Base-by-base conservation (phyloP, 2,113 vertebrate species). In the Upupa epops region DNA sequence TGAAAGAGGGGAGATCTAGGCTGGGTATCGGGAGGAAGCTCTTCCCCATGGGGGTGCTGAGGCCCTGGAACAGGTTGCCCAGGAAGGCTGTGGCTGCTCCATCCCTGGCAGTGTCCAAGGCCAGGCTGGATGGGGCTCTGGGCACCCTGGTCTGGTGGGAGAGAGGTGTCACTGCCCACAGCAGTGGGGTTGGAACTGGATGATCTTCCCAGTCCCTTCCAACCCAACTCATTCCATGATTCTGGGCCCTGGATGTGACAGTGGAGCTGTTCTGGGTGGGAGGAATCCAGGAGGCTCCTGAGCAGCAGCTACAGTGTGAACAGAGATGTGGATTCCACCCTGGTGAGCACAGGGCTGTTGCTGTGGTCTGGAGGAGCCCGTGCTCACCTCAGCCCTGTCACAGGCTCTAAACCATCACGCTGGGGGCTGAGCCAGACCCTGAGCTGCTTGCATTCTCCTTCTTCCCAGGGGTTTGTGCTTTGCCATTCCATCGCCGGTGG, bases 401-500 rank as follows among this genome's bases (percentile, higher is more conserved):
- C 34, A 42, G 25, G 14, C 68, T 58, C 40, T 31, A 21, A 9
- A 36, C 28, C 65, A 55, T 42, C 40, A 2, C 1, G 3, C n/a
- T n/a, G n/a, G 75, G 68, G 10, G 34, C 64, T 64, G 65, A 91
- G 75, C 56, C 51, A 73, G 34, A n/a, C 60, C 48, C 29, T 52
- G 51, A 89, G 34, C 72, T 36, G 17, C 48, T 48, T n/a, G 12
- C 4, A 1, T 65, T 84, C 81, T 88, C 66, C 81, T 92, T 86
- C 81, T 63, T 91, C 75, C 69, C 61, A 99, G 99, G 99, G 99
- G 6, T 99, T 99, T 73, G 99, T 99, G 77, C 97, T 99, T 68
- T 99, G 99, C 95, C 99, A 99, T 92, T 99, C 99, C 75, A 99
- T 99, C 2, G 99, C 99, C 14, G 99, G 99, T 37, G 99, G 99